These are phyloP conservation scores for Rhogogaster chlorosoma DNA, from an alignment of 2,888 invertebrate species.

Conservation along the genomic window DNA sequence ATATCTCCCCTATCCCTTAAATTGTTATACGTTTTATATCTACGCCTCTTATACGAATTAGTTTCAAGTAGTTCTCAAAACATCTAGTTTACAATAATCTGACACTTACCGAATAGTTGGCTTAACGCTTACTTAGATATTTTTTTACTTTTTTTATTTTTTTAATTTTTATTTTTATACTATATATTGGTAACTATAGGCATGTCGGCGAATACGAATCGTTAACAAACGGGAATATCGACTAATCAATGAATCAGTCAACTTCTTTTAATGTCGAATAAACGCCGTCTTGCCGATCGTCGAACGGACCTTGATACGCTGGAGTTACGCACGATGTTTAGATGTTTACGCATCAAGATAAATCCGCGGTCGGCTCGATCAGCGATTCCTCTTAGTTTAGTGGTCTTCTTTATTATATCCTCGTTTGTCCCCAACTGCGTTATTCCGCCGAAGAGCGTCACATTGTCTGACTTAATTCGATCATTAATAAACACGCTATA, in stretches of 20 bases:
- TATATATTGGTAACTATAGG: slow-evolving; percentile 37
- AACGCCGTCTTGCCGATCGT: slow-evolving; percentile 36
- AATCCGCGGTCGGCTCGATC: neutral
- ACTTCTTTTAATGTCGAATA: neutral
- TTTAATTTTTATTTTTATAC: neutral
- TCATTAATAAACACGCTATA: slow-evolving; percentile 47
- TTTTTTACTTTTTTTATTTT: neutral
- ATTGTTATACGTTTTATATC: neutral
- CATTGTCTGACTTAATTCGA: slow-evolving; percentile 44
- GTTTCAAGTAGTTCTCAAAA: slow-evolving; percentile 10
- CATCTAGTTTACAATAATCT: slow-evolving; percentile 43
- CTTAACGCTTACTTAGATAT: neutral
- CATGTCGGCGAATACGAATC: neutral
- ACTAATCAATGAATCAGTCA: neutral
- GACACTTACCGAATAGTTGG: slow-evolving; percentile 45
- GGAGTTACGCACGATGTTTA: slow-evolving; percentile 54
- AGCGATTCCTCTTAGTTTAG: slow-evolving; percentile 54
- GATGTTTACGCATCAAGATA: slow-evolving; percentile 49
- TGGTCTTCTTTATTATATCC: slow-evolving; percentile 40
- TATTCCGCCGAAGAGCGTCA: slow-evolving; percentile 16
- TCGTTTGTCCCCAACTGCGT: slow-evolving; percentile 16
- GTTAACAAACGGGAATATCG: neutral
- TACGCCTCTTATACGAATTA: slow-evolving; percentile 7
- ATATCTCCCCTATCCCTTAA: slow-evolving; percentile 41
- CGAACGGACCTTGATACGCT: slow-evolving; percentile 48